Evolutionary conservation across 2,113 vertebrate species (phyloP), one percentile per base, ranked within the genome.

Genomic region (Scatophagus argus): DNA sequence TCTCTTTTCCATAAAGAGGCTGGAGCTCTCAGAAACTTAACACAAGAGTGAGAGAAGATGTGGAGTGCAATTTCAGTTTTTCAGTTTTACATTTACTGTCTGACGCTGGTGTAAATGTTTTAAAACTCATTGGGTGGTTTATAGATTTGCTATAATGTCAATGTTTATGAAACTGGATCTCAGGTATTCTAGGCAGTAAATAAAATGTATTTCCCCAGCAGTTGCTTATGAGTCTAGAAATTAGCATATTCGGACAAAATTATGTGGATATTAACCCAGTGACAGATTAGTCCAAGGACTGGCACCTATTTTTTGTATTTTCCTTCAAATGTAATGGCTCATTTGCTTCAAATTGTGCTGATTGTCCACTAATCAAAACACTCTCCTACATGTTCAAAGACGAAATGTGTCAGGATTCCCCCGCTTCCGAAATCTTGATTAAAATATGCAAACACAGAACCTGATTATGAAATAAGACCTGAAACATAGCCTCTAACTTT

Each of bases 381-480:
- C 4, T 4, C 13, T 16, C 36, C 36, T 2, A 29, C 16, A n/a
- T 47, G 71, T 14, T 31, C 9, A 46, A 34, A 8, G 19, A 67
- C 49, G 4, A 47, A 34, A 51, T 23, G 38, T 31, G 52, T 54
- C 64, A 76, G 44, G 36, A 77, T 64, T 67, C 61, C 39, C 52
- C 38, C 39, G 55, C 41, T 78, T 69, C 27, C 14, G 49, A 84
- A 55, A 75, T 69, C 51, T 79, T 72, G 46, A 23, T 39, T 77
- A 66, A 89, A 88, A 92, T 83, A 86, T 91, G 83, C 65, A 77
- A 85, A 81, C 43, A 51, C 74, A 78, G 87, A 74, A 86, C 34
- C 68, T 72, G 76, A 91, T 84, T 87, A 86, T 79, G 88, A 86
- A 91, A 87, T 86, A 81, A 78, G 76, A 84, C 71, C 72, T 67